Evolutionary conservation across 2,888 invertebrate genomes (phyloP).

Genomic region (Myopa testacea): DNA sequence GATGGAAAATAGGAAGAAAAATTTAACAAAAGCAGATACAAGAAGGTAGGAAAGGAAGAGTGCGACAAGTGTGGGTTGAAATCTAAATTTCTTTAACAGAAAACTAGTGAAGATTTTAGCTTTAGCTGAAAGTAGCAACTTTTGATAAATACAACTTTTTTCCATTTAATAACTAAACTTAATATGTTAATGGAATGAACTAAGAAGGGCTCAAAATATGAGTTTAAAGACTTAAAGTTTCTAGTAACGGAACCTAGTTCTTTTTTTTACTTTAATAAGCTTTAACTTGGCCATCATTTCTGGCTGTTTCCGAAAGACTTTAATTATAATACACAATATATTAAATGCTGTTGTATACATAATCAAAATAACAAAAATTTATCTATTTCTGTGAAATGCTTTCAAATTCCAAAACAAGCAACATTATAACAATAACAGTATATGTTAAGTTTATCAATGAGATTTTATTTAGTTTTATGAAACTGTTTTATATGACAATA

Average conservation of each 20-base stretch:
- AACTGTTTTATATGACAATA: no score
- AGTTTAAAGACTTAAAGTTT: no score
- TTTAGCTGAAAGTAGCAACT: background rate
- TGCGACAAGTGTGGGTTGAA: background rate
- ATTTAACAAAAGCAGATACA: background rate
- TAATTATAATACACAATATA: no score
- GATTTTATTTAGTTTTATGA: no score
- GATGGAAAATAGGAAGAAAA: background rate
- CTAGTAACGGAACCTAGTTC: no score
- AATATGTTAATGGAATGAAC: no score
- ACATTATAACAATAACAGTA: background rate
- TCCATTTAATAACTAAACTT: background rate
- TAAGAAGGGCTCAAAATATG: no score
- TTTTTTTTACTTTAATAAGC: no score
- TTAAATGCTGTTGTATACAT: no score
- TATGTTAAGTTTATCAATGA: background rate
- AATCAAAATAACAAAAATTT: background rate
- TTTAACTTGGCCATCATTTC: no score
- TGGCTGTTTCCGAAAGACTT: no score
- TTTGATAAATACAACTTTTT: background rate
- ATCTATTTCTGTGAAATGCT: conserved; percentile 13
- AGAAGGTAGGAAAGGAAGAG: background rate
- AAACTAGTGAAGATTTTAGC: no score
- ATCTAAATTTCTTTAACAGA: background rate
- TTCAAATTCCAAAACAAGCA: background rate